These are phyloP conservation scores for Carlito syrichta DNA, from an alignment of 2,113 vertebrate species.

Conservation along the genomic window DNA sequence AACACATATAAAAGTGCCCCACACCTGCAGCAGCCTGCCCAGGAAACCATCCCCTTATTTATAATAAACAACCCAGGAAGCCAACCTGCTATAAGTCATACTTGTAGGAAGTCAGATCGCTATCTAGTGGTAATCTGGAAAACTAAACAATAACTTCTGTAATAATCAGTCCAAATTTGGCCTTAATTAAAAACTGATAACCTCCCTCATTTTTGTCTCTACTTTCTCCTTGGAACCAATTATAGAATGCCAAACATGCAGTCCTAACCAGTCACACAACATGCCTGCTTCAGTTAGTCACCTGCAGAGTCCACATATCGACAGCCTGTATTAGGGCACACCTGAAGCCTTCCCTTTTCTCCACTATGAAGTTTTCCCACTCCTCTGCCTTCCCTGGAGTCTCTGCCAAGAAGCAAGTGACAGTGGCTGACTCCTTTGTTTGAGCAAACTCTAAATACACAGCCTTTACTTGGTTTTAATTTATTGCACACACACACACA, in stretches of 20 bases:
- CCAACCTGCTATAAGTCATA: neutral
- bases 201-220: neutral
- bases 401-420: neutral
- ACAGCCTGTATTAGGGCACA: no score
- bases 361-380: neutral
- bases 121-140: neutral
- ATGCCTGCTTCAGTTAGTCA: rapidly evolving
- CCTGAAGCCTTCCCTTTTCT: neutral
- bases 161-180: neutral
- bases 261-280: no score
- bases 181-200: neutral
- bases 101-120: neutral
- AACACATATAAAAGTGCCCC: neutral
- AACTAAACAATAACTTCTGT: neutral
- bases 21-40: neutral
- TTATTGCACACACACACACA: rapidly evolving
- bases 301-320: neutral
- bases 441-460: neutral
- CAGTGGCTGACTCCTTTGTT: neutral
- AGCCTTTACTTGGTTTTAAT: neutral
- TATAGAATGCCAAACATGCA: neutral
- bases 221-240: neutral
- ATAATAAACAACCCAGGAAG: neutral
- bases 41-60: neutral
- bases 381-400: neutral